Conservation (phyloP, 1,140 invertebrate genomes). For the Hylaeus volcanicus region DNA sequence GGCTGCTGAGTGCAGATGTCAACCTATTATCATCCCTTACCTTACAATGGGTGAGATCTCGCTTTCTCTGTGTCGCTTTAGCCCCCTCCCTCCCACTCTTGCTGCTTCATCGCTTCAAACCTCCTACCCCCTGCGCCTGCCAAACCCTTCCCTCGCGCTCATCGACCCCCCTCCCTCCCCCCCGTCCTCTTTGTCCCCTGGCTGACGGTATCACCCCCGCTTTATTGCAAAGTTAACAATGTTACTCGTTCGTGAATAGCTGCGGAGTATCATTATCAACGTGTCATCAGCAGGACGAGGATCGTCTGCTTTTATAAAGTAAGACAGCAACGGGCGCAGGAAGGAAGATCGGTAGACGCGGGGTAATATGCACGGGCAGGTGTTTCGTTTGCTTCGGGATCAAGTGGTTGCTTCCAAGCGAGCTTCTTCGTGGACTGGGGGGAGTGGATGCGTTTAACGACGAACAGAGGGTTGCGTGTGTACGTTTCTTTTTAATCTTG, state of each 20-base stretch:
- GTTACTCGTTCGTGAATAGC: slow-evolving; percentile 78
- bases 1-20: slow-evolving; percentile 80
- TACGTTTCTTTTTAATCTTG: too few relatives aligned
- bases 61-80: slow-evolving; percentile 66
- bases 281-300: slow-evolving; percentile 72
- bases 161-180: slow-evolving; percentile 18
- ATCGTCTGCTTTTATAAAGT: slow-evolving; percentile 62
- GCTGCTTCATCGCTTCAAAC: slow-evolving; percentile 12
- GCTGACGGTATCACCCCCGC: slow-evolving; percentile 58
- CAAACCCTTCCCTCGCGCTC: not conserved
- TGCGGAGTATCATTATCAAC: slow-evolving; percentile 79
- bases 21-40: slow-evolving; percentile 80
- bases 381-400: slow-evolving; percentile 17
- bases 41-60: slow-evolving; percentile 74
- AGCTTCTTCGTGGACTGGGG: not conserved
- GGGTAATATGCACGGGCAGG: slow-evolving; percentile 28
- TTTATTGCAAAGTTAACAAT: slow-evolving; percentile 81
- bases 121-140: not conserved
- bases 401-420: not conserved
- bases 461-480: not conserved
- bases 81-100: slow-evolving; percentile 24
- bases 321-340: slow-evolving; percentile 46
- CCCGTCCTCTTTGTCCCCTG: slow-evolving; percentile 16
- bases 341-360: slow-evolving; percentile 35
- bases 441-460: not conserved